phyloP scores from a whole-genome alignment of 1,140 invertebrate species.

The Nasonia giraulti region DNA sequence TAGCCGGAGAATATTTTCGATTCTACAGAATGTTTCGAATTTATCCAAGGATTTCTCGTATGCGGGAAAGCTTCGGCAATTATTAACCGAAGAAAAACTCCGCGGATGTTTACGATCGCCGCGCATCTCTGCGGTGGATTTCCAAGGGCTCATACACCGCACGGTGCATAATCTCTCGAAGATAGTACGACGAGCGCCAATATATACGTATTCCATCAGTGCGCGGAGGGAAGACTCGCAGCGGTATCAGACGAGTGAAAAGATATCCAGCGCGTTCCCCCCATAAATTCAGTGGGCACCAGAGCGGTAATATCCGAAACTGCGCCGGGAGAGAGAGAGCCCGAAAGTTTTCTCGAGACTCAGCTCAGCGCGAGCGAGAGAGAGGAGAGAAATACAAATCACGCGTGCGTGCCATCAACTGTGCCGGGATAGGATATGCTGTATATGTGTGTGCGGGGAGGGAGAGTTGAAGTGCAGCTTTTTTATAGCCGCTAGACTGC shows the following conservation, averaged over 20 bases:
- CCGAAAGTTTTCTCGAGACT: not conserved
- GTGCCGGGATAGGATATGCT: conserved; percentile 14
- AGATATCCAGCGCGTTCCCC: not conserved
- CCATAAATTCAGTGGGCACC: conserved; percentile 17
- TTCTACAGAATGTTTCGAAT: no score
- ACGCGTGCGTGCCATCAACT: not conserved
- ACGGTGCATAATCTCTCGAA: not conserved
- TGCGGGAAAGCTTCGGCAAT: not conserved
- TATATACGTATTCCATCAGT: not conserved
- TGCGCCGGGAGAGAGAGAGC: not conserved
- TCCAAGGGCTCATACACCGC: not conserved
- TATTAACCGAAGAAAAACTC: not conserved
- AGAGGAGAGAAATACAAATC: conserved; percentile 20
- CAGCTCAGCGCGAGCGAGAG: no score
- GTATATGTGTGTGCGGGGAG: not conserved
- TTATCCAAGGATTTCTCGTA: not conserved
- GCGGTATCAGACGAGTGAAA: not conserved
- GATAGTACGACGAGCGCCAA: not conserved
- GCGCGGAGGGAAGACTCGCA: no score
- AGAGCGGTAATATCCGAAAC: not conserved
- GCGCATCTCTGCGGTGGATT: no score
- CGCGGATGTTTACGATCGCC: not conserved
- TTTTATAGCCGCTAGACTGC: conserved; percentile 20
- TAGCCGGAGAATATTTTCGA: no score
- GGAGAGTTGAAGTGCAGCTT: not conserved